Percentiles rank a stretch among this genome's conserved stretches.
Conservation (phyloP, 2,888 invertebrate species). For the Nymphalis urticae region DNA sequence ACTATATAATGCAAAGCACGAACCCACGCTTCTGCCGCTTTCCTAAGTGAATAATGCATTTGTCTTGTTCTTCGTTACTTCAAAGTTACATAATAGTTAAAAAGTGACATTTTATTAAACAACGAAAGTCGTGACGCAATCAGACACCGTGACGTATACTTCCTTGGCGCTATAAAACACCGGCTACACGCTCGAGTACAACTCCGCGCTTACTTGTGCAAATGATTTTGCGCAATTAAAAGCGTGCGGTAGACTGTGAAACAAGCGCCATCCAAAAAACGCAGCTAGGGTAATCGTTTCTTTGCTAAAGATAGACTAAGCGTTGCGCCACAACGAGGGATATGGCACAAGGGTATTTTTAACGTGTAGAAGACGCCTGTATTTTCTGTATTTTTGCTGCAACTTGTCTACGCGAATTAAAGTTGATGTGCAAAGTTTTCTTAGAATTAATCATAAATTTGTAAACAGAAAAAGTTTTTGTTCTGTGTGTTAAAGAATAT, state of each 20-base stretch:
- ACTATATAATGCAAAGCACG: not conserved
- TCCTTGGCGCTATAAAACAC: not conserved
- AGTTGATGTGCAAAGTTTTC: not conserved
- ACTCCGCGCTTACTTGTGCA: not conserved
- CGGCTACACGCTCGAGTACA: not conserved
- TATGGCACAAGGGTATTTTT: not conserved
- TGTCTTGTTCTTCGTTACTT: constrained; percentile 10
- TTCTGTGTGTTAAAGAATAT: too few species aligned
- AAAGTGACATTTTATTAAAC: constrained; percentile 1
- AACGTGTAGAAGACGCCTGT: not conserved
- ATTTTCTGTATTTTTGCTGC: not conserved
- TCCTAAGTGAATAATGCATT: constrained; percentile 17
- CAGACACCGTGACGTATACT: not conserved
- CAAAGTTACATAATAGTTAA: constrained; percentile 10
- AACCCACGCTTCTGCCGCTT: not conserved
- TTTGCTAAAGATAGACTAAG: too few species aligned
- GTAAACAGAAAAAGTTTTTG: too few species aligned
- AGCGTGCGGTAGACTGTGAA: not conserved
- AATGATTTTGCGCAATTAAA: not conserved
- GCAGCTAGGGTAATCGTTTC: too few species aligned
- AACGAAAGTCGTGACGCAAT: constrained; percentile 16
- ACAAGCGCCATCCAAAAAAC: too few species aligned
- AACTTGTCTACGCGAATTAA: too few species aligned
- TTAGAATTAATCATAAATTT: too few species aligned
- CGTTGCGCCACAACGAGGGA: too few species aligned